Percentiles rank a stretch among this genome's conserved stretches.
These are phyloP conservation scores for Lasiommata megera DNA, from an alignment of 2,888 invertebrate species.

Conservation along the genomic window DNA sequence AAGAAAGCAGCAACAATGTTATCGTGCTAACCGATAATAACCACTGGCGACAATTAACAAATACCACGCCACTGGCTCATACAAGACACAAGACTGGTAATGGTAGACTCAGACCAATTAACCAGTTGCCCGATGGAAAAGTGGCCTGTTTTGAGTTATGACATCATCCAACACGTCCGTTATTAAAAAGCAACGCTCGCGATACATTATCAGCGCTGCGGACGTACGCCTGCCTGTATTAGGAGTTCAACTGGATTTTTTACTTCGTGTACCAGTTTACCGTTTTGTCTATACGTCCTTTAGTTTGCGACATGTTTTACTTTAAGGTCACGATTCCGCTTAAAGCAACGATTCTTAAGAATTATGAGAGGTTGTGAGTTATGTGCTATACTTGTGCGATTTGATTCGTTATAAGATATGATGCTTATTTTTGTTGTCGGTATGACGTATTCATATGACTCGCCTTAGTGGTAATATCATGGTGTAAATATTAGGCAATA, in stretches of 20 bases:
- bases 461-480: too few species aligned
- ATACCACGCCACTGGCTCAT: slow-evolving; percentile 64
- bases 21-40: slow-evolving; percentile 47
- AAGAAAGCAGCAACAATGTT: slow-evolving; percentile 32
- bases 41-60: slow-evolving; percentile 60
- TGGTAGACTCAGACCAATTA: slow-evolving; percentile 67
- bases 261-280: not conserved
- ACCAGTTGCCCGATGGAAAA: slow-evolving; percentile 39
- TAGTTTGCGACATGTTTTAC: slow-evolving; percentile 2
- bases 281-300: slow-evolving; percentile 7
- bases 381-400: not conserved
- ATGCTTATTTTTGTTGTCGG: too few species aligned
- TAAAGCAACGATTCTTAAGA: not conserved
- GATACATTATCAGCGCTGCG: not conserved
- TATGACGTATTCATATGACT: too few species aligned
- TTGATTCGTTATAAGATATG: not conserved
- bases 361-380: not conserved
- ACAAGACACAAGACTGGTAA: slow-evolving; percentile 51
- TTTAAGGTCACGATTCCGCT: slow-evolving; percentile 1
- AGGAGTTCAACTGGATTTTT: slow-evolving; percentile 3
- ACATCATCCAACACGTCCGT: slow-evolving; percentile 26
- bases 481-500: too few species aligned
- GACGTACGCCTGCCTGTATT: not conserved
- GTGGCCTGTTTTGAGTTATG: slow-evolving; percentile 23
- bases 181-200: slow-evolving; percentile 9